Evolutionary conservation across 2,888 invertebrate genomes (phyloP), one percentile per base, ranked within the genome.

Genomic region (Thelaira solivaga): DNA sequence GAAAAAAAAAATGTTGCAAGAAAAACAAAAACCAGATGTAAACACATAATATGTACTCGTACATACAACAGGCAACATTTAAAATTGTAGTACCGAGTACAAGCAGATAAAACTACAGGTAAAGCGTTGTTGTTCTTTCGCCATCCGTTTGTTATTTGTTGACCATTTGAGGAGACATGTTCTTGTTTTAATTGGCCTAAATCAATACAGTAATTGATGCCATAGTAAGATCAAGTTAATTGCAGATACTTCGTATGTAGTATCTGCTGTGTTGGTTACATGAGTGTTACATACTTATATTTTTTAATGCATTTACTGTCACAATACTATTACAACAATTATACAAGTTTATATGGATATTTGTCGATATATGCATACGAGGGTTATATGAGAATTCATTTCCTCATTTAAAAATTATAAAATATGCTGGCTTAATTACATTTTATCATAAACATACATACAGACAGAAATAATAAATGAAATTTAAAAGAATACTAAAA

Each of bases 151-250:
- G 41, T 43, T 45, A 11, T 22, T 34, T 53, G 51, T 39, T 72
- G 72, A 36, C 55, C 72, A 72, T 64, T 47, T 39, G 45, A 45
- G 36, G 55, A 55, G 55, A 64, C 72, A 64, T 22, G 53, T 55
- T 72, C 36, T 55, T 55, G 55, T 47, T 72, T 64, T 72, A 64
- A 72, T 64, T 72, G 72, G 47, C 72, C 64, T 72, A 55, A 72
- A 72, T 72, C 39, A 72, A 72, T 62, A 61, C 34, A 59, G 39
- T 64, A 64, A 72, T 64, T 64, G 72, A 47, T 72, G 53, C 55
- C 57, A 47, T 39, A 72, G 45, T 64, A 47, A 47, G 72, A 64
- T 55, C 47, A 64, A 72, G 62, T 72, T 45, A 64, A 64, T 72
- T 62, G 55, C 55, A 72, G 62, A 64, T 39, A 45, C 72, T 36